Percentiles rank a stretch among this genome's conserved stretches.
Conservation (phyloP, 92 coral and sea anemone genomes). For the Umimayanthus chanpuru region DNA sequence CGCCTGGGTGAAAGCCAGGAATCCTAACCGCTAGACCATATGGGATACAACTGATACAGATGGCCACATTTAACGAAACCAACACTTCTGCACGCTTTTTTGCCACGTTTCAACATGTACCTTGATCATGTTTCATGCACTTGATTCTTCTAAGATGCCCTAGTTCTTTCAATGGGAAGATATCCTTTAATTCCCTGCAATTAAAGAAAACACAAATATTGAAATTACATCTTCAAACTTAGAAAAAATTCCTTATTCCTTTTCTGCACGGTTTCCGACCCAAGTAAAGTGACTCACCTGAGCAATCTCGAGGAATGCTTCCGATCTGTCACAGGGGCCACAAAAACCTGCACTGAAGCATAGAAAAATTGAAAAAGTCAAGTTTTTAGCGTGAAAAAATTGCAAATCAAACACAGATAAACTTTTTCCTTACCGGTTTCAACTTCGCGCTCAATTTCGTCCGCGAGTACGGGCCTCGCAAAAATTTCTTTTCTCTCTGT, state of each 20-base stretch:
- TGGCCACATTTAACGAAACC: neutral
- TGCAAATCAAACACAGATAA: neutral
- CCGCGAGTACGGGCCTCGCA: conserved; percentile 80
- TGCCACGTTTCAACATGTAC: conserved; percentile 20
- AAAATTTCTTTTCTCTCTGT: neutral
- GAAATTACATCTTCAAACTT: neutral
- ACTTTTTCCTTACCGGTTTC: conserved; percentile 72
- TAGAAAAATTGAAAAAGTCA: neutral
- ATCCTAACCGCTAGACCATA: conserved; percentile 99
- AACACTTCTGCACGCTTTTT: neutral
- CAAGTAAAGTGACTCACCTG: conserved; percentile 53
- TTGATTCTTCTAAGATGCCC: conserved; percentile 80
- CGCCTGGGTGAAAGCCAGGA: conserved; percentile 99
- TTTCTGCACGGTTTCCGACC: neutral
- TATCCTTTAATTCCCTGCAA: conserved; percentile 69
- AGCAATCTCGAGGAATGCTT: conserved; percentile 76
- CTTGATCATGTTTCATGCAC: conserved; percentile 40
- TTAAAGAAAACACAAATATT: neutral
- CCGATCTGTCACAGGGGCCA: conserved; percentile 72
- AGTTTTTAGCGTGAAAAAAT: neutral
- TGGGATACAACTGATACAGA: conserved; percentile 64
- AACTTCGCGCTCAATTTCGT: conserved; percentile 69
- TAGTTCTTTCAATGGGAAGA: conserved; percentile 57
- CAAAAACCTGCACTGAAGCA: conserved; percentile 69
- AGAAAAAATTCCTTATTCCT: too few species aligned